Percentiles rank a stretch among this genome's conserved stretches.
These are phyloP conservation scores for Conomelus anceps DNA, from an alignment of 2,888 invertebrate species.

Conservation along the genomic window DNA sequence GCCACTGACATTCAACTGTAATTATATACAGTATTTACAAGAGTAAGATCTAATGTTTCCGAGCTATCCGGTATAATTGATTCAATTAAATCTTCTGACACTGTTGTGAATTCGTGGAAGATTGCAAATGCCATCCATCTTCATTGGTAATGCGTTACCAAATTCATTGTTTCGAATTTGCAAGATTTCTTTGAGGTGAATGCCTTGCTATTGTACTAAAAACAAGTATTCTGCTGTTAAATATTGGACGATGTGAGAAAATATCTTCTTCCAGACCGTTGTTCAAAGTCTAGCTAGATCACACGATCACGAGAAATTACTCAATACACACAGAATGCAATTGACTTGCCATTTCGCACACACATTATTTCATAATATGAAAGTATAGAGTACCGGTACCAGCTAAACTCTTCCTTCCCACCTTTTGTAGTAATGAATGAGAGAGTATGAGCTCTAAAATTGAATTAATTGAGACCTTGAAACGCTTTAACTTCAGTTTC, in stretches of 20 bases:
- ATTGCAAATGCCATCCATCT: background rate
- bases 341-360: background rate
- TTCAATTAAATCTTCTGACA: too few species aligned
- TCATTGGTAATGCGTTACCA: background rate
- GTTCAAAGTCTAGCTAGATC: background rate
- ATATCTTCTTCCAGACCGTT: background rate
- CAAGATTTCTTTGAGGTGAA: background rate
- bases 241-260: background rate
- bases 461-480: too few species aligned
- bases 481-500: too few species aligned
- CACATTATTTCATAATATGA: background rate
- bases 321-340: background rate
- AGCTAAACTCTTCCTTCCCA: too few species aligned
- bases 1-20: too few species aligned
- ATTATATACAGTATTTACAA: too few species aligned
- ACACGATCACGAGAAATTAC: background rate
- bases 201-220: too few species aligned
- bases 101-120: background rate
- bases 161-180: background rate
- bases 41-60: too few species aligned
- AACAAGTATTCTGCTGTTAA: background rate
- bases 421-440: too few species aligned
- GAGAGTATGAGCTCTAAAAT: too few species aligned
- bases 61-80: too few species aligned
- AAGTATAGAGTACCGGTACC: background rate